These are phyloP conservation scores for Monopterus albus DNA, from an alignment of 2,113 vertebrate species.

Conservation along the genomic window DNA sequence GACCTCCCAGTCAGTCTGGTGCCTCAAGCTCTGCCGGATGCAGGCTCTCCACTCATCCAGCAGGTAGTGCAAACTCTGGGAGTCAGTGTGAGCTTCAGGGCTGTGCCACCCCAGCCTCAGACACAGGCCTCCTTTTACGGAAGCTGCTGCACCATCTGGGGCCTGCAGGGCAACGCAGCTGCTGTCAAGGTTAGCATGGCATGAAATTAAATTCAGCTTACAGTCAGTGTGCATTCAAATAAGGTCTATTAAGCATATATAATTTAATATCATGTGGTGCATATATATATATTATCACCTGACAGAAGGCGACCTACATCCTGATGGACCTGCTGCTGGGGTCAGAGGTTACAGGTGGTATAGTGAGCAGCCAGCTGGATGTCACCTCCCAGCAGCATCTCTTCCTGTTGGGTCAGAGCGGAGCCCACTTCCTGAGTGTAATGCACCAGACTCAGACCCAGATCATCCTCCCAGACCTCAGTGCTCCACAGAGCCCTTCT, in stretches of 20 bases:
- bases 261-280: neutral
- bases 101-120: conserved; percentile 75
- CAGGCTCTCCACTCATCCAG: conserved; percentile 81
- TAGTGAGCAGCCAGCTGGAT: conserved; percentile 83
- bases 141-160: conserved; percentile 81
- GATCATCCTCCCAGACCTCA: conserved; percentile 84
- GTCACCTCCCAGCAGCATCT: conserved; percentile 86
- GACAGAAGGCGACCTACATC: conserved; percentile 82
- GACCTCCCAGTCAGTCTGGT: conserved; percentile 81
- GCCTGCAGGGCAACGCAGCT: conserved; percentile 78
- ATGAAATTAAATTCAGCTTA: neutral
- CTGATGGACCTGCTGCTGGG: conserved; percentile 83
- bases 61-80: conserved; percentile 82
- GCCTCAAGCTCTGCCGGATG: conserved; percentile 78
- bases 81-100: conserved; percentile 81
- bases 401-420: conserved; percentile 84
- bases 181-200: conserved; percentile 77
- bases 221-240: neutral
- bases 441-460: conserved; percentile 87
- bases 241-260: neutral
- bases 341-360: conserved; percentile 62
- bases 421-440: conserved; percentile 81
- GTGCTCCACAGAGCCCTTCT: conserved; percentile 78
- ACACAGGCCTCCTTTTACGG: conserved; percentile 77
- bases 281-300: neutral